Evolutionary conservation across 1,140 invertebrate species (phyloP), one percentile per base, ranked within the genome.

Genomic region (Apolygus lucorum): DNA sequence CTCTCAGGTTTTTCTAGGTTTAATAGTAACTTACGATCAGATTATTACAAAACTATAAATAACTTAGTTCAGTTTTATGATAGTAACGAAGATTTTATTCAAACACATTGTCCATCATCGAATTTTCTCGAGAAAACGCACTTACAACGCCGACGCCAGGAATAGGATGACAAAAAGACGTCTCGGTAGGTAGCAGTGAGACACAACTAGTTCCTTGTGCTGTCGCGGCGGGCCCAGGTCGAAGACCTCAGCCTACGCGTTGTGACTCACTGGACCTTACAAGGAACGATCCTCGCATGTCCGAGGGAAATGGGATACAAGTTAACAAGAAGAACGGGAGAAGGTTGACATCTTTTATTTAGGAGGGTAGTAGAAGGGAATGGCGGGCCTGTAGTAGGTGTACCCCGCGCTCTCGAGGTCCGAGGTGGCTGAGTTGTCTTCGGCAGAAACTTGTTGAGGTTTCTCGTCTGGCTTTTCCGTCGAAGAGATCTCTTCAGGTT

Each of bases 311-410:
- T n/a, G n/a, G n/a, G n/a, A n/a, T n/a, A n/a, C n/a, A n/a, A n/a
- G n/a, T n/a, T n/a, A n/a, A n/a, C n/a, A n/a, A n/a, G n/a, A n/a
- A n/a, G n/a, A n/a, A n/a, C n/a, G n/a, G n/a, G n/a, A n/a, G n/a
- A n/a, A n/a, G n/a, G n/a, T n/a, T n/a, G n/a, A n/a, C n/a, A n/a
- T n/a, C 34, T 17, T 17, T 17, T 42, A 42, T 17, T 42, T 42
- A 42, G 54, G 22, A 11, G 54, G 54, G 54, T 59, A 59, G 22
- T 59, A 22, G 22, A 68, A 52, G 2, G 67, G 42, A 26, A 42
- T 28, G 67, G 21, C 34, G 1, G 67, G 67, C 42, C 42, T 24
- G 22, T 52, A 42, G 67, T 68, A 52, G 17, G 67, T 27, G 22
- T 59, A 52, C 13, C 52, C 67, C 17, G 29, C 49, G 24, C 17